Evolutionary conservation across 2,888 invertebrate species (phyloP), one percentile per base, ranked within the genome.

Genomic region (Ceraclea dissimilis): DNA sequence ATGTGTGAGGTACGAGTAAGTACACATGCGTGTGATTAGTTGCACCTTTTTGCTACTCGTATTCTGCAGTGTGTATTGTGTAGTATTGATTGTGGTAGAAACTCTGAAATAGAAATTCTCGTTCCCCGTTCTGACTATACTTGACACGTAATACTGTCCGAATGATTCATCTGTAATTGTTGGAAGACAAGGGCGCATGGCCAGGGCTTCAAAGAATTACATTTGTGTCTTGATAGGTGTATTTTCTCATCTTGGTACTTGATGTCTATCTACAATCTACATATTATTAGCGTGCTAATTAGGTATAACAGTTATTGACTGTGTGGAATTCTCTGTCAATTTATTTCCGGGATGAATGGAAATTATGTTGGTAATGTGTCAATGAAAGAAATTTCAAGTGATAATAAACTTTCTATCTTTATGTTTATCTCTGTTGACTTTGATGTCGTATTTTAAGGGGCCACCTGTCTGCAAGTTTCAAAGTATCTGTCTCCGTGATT

Each of bases 151-250:
- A 16, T 39, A 4, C 4, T 13, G 16, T 39, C 16, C 13, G 2
- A 13, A 39, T 39, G 39, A 39, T 16, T 39, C 39, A 39, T 39
- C 39, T 13, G 13, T 13, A 16, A 13, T 39, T 39, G 39, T 39
- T 16, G 39, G 39, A 16, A 39, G 16, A 13, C 8, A 39, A 16
- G 39, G 39, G 39, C 39, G 39, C 13, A 4, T 13, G 39, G 39
- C 39, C 39, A 39, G 39, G 39, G 39, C 39, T 39, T 39, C 39
- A 39, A 39, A 39, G 39, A 39, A 39, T 39, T 13, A 39, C 39
- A 13, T 39, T 39, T 16, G 13, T 39, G 39, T n/a, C 16, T n/a
- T 39, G 39, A 8, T n/a, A 4, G 39, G 2, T 39, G 13, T 16
- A 39, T 39, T 13, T 16, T 13, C 39, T 16, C 4, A 5, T 8